Percentiles rank a stretch among this genome's conserved stretches.
These are phyloP conservation scores for Eulemur mongoz DNA, from an alignment of 2,797 vertebrate species.

Conservation along the genomic window DNA sequence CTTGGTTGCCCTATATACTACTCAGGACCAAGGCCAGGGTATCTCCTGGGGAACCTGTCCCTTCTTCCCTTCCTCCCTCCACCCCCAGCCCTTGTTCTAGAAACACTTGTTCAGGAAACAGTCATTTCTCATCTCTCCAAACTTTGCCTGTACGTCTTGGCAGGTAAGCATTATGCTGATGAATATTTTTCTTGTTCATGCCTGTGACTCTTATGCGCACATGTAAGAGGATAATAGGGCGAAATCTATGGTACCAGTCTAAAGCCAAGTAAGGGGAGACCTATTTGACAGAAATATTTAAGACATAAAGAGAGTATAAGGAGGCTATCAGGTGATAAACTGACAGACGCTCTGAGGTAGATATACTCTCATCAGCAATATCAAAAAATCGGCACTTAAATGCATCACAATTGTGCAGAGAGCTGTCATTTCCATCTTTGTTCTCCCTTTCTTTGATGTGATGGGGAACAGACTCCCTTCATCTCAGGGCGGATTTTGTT, in stretches of 20 bases:
- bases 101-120: slow-evolving; percentile 9
- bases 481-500: slow-evolving; percentile 72
- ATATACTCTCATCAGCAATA: slow-evolving; percentile 65
- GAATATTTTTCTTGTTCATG: not conserved
- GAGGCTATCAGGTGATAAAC: slow-evolving; percentile 48
- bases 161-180: not conserved
- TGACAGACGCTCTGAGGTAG: slow-evolving; percentile 51
- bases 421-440: slow-evolving; percentile 72
- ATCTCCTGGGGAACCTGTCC: not conserved
- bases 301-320: slow-evolving; percentile 42
- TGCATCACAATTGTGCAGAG: slow-evolving; percentile 51
- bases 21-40: slow-evolving; percentile 9
- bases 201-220: not conserved
- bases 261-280: slow-evolving; percentile 35
- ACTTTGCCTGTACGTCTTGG: not conserved
- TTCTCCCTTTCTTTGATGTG: slow-evolving; percentile 82
- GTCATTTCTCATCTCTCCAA: not conserved
- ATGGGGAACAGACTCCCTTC: slow-evolving; percentile 80
- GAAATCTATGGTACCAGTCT: not conserved
- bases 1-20: not conserved
- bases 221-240: not conserved
- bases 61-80: not conserved
- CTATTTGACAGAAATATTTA: slow-evolving; percentile 59
- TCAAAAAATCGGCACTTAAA: slow-evolving; percentile 68
- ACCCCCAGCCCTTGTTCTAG: not conserved